phyloP scores from a whole-genome alignment of 2,888 invertebrate species.

The Alloplasta piceator region DNA sequence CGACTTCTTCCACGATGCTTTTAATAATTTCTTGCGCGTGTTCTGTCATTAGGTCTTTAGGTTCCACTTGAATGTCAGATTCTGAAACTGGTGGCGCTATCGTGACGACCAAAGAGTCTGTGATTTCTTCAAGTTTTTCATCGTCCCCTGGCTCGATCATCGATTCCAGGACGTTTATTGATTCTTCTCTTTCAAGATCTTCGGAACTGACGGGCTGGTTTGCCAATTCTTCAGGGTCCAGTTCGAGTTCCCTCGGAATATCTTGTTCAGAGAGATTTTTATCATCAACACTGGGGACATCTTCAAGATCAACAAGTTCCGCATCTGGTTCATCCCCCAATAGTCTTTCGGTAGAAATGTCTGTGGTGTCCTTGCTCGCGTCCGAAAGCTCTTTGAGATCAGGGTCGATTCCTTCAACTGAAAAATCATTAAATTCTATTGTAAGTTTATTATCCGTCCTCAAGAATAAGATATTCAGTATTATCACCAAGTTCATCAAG shows the following conservation, averaged over 20 bases:
- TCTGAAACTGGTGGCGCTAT: no score
- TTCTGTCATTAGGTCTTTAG: background rate
- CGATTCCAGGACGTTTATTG: no score
- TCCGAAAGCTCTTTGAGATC: background rate
- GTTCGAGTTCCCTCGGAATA: background rate
- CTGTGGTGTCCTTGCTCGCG: background rate
- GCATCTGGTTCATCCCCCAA: background rate
- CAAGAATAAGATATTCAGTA: background rate
- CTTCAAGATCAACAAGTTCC: conserved; percentile 1
- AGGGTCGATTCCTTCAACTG: conserved; percentile 1
- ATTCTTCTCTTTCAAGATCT: no score
- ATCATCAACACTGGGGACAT: background rate
- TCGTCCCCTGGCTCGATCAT: conserved; percentile 16
- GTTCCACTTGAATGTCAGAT: no score
- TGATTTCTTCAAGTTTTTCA: background rate
- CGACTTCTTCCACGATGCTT: background rate
- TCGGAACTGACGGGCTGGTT: no score
- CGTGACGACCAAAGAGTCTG: conserved; percentile 7
- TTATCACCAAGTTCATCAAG: background rate
- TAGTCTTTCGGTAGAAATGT: background rate
- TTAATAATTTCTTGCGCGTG: conserved; percentile 2
- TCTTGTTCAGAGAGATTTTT: background rate
- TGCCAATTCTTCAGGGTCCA: background rate
- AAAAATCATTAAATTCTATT: conserved; percentile 5
- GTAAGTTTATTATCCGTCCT: background rate